Evolutionary conservation across 2,113 vertebrate genomes (phyloP).

Genomic region (Azemiops feae): DNA sequence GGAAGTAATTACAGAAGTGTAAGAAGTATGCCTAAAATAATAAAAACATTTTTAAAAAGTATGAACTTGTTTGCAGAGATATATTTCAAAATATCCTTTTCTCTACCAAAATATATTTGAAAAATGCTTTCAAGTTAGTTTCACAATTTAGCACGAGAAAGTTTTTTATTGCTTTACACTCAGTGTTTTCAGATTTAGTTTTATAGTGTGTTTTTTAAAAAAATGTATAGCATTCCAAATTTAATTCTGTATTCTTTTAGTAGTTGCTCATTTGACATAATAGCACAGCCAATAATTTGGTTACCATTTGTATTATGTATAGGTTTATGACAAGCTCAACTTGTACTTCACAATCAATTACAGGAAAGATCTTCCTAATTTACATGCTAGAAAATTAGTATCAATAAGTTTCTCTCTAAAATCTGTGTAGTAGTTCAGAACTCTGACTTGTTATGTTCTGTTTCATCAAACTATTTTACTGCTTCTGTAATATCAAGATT

Average conservation of each 20-base stretch:
- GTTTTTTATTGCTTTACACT: neutral
- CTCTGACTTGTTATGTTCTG: slow-evolving; percentile 6
- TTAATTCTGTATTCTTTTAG: neutral
- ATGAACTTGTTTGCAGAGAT: neutral
- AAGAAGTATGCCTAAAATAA: neutral
- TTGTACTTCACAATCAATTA: neutral
- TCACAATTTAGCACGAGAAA: neutral
- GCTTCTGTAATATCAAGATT: neutral
- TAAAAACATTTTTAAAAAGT: neutral
- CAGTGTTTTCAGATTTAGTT: neutral
- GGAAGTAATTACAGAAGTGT: neutral
- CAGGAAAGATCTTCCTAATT: neutral
- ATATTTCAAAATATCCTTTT: neutral
- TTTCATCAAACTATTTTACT: neutral
- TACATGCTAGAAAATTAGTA: neutral
- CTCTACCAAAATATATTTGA: neutral
- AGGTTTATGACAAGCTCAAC: slow-evolving; percentile 7
- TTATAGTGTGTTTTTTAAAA: neutral
- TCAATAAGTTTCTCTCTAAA: slow-evolving; percentile 6
- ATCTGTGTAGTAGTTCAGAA: neutral
- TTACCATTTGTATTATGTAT: slow-evolving; percentile 9
- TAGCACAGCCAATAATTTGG: neutral
- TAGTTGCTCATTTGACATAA: slow-evolving; percentile 15
- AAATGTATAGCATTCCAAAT: neutral
- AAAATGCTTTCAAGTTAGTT: neutral